These are phyloP conservation scores for Tetragnatha versicolor DNA, from an alignment of 1,140 invertebrate genomes.

Conservation along the genomic window DNA sequence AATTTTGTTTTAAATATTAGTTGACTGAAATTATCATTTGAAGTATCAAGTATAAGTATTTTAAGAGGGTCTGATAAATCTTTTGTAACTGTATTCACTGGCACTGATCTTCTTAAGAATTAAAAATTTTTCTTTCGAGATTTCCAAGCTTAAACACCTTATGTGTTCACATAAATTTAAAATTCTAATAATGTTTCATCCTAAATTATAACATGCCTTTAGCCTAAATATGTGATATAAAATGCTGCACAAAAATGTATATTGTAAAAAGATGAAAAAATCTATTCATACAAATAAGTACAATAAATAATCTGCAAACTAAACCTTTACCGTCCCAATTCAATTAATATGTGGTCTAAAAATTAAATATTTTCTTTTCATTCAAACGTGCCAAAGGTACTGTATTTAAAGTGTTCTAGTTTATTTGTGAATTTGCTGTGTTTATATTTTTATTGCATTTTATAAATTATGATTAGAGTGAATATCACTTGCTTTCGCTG, in stretches of 20 bases:
- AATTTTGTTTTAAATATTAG: too few species aligned
- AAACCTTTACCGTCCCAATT: constrained; percentile 13
- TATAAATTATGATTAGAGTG: constrained; percentile 8
- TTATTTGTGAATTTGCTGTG: background rate
- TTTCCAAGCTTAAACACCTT: too few species aligned
- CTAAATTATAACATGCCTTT: background rate
- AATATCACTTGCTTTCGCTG: constrained; percentile 19
- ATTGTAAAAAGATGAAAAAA: constrained; percentile 14
- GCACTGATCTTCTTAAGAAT: too few species aligned
- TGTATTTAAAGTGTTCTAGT: background rate
- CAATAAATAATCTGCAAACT: too few species aligned
- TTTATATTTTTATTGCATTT: constrained; percentile 14
- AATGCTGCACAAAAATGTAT: constrained; percentile 6
- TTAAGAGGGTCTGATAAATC: too few species aligned
- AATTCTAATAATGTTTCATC: too few species aligned
- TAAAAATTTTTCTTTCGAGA: too few species aligned
- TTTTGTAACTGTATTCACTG: too few species aligned
- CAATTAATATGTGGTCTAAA: background rate
- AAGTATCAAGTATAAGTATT: too few species aligned
- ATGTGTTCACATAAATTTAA: too few species aligned
- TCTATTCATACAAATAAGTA: constrained; percentile 2
- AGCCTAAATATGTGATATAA: constrained; percentile 10
- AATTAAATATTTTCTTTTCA: constrained; percentile 5
- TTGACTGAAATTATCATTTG: too few species aligned
- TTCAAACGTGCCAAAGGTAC: constrained; percentile 23